Base-by-base conservation (phyloP, 1,140 invertebrate species). In the Drosophila nigrodunni region DNA sequence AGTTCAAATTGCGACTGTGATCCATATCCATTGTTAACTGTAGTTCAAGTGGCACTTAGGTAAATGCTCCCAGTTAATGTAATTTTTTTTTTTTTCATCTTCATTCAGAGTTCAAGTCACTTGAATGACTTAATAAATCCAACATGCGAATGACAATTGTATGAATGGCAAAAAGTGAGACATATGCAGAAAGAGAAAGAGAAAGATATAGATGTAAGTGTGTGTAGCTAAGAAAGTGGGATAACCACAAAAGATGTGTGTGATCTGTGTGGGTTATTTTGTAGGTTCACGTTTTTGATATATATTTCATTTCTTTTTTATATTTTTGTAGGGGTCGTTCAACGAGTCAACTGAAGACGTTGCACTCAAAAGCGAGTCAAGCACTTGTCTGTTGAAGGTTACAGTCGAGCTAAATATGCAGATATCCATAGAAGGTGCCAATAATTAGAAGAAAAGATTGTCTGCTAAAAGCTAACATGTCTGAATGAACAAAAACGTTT, bases 121-220 rank as follows among this genome's bases (percentile, higher is more conserved):
- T 79, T 82, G 72, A 88, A 77, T 77, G 68, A 61, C 57, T 72
- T 71, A 77, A 77, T 73, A 73, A 74, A 74, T 66, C 52, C 52
- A 60, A 62, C 44, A 35, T 47, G 50, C 55, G 49, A 66, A 59
- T 78, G 73, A 75, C 50, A 52, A 34, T 60, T 76, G 74, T 41
- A 55, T 70, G 49, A 70, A 55, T 25, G 37, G 55, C 35, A 60
- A 46, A 72, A 72, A 68, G 67, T 34, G 59, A n/a, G 58, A 52
- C 35, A 39, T 30, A n/a, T 43, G 44, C 25, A 50, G 43, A 50
- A 44, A 72, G 30, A 50, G 13, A 54, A 34, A 44, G 11, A 46
- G 34, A 18, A 11, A 8, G 21, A 59, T 34, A 59, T 37, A 10
- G 41, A 13, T 55, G 49, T 15, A 57, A 64, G 46, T 64, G 60